Percentiles rank a stretch among this genome's conserved stretches.
These are phyloP conservation scores for Tiaroga cobitis DNA, from an alignment of 2,797 vertebrate species.

Conservation along the genomic window DNA sequence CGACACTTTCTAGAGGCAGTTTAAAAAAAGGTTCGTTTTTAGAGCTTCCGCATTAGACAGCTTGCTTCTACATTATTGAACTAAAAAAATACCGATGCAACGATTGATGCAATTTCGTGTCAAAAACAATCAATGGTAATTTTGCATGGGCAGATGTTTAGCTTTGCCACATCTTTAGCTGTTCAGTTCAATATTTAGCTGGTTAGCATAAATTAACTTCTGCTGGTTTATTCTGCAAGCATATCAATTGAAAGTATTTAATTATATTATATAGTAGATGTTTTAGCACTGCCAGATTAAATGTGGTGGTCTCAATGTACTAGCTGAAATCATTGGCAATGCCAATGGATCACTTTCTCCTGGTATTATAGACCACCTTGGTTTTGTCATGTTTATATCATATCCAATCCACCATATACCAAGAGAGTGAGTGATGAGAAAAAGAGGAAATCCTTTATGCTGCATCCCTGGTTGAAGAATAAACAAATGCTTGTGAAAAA, in stretches of 20 bases:
- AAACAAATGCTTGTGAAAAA: slow-evolving; percentile 19
- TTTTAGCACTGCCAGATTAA: not conserved
- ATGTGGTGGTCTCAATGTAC: not conserved
- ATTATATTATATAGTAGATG: not conserved
- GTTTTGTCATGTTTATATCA: not conserved
- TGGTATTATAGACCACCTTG: not conserved
- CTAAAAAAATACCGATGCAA: not conserved
- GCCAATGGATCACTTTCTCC: not conserved
- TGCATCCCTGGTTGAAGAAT: slow-evolving; percentile 6
- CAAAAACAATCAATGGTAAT: not conserved
- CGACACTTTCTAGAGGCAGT: not conserved
- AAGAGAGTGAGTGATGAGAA: not conserved
- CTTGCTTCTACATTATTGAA: not conserved
- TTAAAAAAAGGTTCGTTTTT: not conserved
- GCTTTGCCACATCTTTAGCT: not conserved
- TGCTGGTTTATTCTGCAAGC: not conserved
- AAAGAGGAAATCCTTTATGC: slow-evolving; percentile 5
- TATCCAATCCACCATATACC: not conserved
- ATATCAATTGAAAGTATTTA: not conserved
- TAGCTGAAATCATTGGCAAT: not conserved
- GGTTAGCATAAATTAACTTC: not conserved
- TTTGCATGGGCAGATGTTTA: not conserved
- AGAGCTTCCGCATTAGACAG: not conserved
- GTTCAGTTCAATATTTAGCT: not conserved
- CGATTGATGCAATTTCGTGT: not conserved